A percentile compares a stretch with the other conserved stretches of the same genome.
These are phyloP conservation scores for Eilema griseolum DNA, from an alignment of 2,888 invertebrate genomes.

Conservation along the genomic window DNA sequence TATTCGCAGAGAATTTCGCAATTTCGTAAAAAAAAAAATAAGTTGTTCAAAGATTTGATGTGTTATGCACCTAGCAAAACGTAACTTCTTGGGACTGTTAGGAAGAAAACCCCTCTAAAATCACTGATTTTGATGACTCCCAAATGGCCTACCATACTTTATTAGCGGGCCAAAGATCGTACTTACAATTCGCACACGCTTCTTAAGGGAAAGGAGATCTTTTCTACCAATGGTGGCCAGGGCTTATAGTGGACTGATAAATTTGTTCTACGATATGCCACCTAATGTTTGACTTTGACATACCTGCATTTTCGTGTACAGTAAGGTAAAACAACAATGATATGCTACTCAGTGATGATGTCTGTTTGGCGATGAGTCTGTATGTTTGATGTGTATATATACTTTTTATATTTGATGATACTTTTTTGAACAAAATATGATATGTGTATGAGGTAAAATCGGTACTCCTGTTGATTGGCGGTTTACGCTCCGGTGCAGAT, in stretches of 20 bases:
- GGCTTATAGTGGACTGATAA: background rate
- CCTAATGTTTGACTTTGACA: background rate
- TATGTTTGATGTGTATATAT: too few relatives aligned
- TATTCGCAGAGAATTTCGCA: too few relatives aligned
- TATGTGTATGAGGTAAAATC: background rate
- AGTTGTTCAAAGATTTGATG: background rate
- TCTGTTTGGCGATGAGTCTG: background rate
- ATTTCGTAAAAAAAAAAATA: too few relatives aligned
- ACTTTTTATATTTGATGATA: too few relatives aligned
- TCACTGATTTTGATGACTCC: background rate
- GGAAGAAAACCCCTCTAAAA: background rate
- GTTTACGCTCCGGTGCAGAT: background rate
- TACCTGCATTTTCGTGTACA: background rate
- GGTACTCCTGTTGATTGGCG: background rate
- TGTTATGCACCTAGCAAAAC: background rate
- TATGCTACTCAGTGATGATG: background rate
- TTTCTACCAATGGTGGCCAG: background rate
- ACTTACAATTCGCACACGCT: background rate
- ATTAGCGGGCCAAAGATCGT: too few relatives aligned
- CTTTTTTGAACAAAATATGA: too few relatives aligned
- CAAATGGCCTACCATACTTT: background rate
- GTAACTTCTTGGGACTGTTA: background rate
- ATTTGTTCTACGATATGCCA: background rate
- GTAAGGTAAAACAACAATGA: background rate
- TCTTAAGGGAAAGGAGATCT: background rate